Conservation (phyloP, 37 sponge, comb jelly and placozoan species). For the Ephydatia muelleri region DNA sequence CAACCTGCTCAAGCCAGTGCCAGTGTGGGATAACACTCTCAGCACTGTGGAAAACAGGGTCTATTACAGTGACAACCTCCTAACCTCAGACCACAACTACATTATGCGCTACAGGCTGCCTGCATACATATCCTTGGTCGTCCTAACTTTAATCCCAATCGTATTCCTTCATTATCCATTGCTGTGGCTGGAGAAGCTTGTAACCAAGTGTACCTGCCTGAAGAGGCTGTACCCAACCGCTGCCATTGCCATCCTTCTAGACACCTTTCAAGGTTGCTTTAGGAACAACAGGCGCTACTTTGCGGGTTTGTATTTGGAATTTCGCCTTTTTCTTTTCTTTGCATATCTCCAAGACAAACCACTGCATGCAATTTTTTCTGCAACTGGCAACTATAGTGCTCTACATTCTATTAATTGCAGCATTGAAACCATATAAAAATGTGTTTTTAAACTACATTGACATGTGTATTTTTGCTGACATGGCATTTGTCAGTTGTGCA, state of each 20-base stretch:
- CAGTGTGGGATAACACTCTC: neutral
- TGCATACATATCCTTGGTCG: constrained; percentile 27
- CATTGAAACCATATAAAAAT: constrained; percentile 44
- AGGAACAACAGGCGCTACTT: constrained; percentile 42
- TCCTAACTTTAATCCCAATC: constrained; percentile 38
- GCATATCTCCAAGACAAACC: neutral
- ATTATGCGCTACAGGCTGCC: constrained; percentile 16
- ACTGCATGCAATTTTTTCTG: neutral
- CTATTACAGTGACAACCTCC: constrained; percentile 32
- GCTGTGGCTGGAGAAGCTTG: constrained; percentile 20
- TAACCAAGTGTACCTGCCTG: constrained; percentile 8
- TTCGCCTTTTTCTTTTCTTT: constrained; percentile 25
- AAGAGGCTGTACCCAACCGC: constrained; percentile 1
- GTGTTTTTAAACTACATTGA: constrained; percentile 43
- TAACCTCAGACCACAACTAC: neutral
- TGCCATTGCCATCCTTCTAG: constrained; percentile 30
- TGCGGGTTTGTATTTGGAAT: constrained; percentile 55
- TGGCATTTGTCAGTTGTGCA: constrained; percentile 34
- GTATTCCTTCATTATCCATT: constrained; percentile 48
- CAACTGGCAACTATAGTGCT: too few species aligned
- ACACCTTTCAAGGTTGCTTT: constrained; percentile 65
- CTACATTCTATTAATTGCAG: constrained; percentile 18
- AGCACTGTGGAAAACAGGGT: neutral
- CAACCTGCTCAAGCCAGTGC: constrained; percentile 8
- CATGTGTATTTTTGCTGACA: constrained; percentile 44